Evolutionary conservation across 1,140 invertebrate species (phyloP), one percentile per base, ranked within the genome.

Genomic region (Centruroides sculpturatus): DNA sequence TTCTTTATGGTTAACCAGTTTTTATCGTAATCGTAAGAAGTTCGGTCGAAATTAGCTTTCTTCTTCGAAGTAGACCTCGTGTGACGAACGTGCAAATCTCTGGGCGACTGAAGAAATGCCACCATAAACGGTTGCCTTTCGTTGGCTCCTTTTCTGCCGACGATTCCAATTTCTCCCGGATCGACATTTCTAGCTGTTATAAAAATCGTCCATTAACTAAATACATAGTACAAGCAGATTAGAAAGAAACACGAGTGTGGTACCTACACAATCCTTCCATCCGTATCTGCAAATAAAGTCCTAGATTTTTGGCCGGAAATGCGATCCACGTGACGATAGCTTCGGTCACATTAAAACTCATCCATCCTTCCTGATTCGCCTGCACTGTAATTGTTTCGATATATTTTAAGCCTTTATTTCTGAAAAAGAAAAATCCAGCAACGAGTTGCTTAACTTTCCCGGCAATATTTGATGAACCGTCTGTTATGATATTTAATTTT

Each of bases 111-210:
- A 65, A 92, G 83, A 71, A 89, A 93, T 3, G 84, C 86, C 6
- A 90, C 87, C 80, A 92, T 82, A 74, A 93, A 92, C 0, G 91
- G 89, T 70, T 92, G 87, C 65, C 84, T 85, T 62, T 89, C 86
- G 66, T 86, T 84, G 51, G 84, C 78, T 1, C 84, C 85, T 64
- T 82, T 82, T 3, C 81, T 79, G 56, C 83, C 85, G 11, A 90
- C 81, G 23, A 94, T 74, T 5, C 91, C 90, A 61, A 91, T 82
- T 64, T 90, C 86, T 69, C 87, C 84, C 4, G 89, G 82, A 66
- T 84, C 82, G 9, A 91, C 76, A 72, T 92, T 86, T 55, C 85
- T 82, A 56, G 83, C 89, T 84, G 74, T 65, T 59, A 41, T 41
- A 41, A 41, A 41, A 41, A 41, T 23, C 23, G 8, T 41, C 8